These are phyloP conservation scores for Meloidogyne hapla DNA, from an alignment of 1,140 invertebrate species.

Conservation along the genomic window DNA sequence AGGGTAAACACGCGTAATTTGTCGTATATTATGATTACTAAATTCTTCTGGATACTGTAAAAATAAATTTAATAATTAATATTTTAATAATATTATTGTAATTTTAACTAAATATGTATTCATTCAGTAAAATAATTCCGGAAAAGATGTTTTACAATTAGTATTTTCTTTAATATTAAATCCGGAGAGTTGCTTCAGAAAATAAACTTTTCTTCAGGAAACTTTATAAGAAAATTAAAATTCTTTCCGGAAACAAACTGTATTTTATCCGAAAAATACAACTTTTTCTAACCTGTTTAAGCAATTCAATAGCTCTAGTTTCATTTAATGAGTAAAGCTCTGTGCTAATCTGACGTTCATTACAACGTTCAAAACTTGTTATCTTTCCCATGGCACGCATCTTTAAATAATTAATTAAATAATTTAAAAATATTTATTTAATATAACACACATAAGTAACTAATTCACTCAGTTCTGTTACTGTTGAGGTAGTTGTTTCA, in stretches of 20 bases:
- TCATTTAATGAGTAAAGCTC: conserved; percentile 54
- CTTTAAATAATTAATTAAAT: conserved; percentile 38
- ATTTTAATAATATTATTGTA: too few species aligned
- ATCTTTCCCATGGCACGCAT: conserved; percentile 55
- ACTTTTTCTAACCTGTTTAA: conserved; percentile 26
- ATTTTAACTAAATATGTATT: too few species aligned
- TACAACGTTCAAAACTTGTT: conserved; percentile 51
- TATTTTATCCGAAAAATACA: background rate
- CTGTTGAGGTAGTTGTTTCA: conserved; percentile 11
- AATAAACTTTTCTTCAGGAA: too few species aligned
- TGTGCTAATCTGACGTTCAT: conserved; percentile 46
- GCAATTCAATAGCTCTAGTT: conserved; percentile 51
- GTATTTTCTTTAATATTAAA: too few species aligned
- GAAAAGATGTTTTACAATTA: too few species aligned
- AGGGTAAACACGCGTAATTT: conserved; percentile 53
- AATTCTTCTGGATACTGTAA: conserved; percentile 41
- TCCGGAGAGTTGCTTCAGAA: too few species aligned
- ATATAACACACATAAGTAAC: conserved; percentile 11
- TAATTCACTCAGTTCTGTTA: conserved; percentile 48
- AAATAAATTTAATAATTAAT: too few species aligned
- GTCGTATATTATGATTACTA: conserved; percentile 51
- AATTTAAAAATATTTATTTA: background rate
- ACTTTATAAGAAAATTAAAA: background rate
- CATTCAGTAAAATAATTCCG: too few species aligned
- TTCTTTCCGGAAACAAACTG: background rate